These are phyloP conservation scores for Lytechinus pictus DNA, from an alignment of 35 echinoderm and acorn worm species.

Conservation along the genomic window DNA sequence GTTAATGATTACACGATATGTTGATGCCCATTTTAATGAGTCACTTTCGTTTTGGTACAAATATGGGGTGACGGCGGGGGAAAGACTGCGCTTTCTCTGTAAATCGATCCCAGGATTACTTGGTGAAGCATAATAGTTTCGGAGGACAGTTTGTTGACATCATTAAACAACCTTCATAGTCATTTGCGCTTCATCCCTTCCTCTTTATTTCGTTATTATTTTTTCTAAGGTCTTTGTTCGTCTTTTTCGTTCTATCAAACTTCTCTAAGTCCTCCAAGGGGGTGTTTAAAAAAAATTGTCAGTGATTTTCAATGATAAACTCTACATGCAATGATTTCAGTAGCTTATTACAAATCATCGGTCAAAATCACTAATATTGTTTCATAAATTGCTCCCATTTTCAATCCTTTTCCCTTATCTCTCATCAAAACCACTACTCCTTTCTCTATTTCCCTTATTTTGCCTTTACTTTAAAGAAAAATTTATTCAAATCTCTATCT, in stretches of 20 bases:
- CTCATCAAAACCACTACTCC: not conserved
- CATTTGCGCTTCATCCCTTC: not conserved
- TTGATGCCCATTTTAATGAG: not conserved
- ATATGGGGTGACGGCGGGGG: not conserved
- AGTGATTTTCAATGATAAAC: too few relatives aligned
- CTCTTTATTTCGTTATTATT: not conserved
- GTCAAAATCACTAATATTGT: not conserved
- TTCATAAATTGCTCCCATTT: not conserved
- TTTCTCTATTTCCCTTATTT: not conserved
- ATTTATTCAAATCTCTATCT: too few relatives aligned
- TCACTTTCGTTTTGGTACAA: not conserved
- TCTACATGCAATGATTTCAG: too few relatives aligned
- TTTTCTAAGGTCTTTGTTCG: not conserved
- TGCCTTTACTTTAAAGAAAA: too few relatives aligned
- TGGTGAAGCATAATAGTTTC: not conserved
- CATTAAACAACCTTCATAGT: not conserved
- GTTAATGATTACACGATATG: constrained; percentile 8
- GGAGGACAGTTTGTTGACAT: not conserved
- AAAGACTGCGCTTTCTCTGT: not conserved
- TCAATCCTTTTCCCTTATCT: not conserved
- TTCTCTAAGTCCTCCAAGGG: not conserved
- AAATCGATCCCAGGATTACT: not conserved
- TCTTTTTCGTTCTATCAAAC: not conserved
- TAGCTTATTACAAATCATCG: not conserved
- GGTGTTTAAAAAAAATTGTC: too few relatives aligned